These are phyloP conservation scores for Amphibalanus amphitrite DNA, from an alignment of 1,140 invertebrate genomes.

Conservation along the genomic window DNA sequence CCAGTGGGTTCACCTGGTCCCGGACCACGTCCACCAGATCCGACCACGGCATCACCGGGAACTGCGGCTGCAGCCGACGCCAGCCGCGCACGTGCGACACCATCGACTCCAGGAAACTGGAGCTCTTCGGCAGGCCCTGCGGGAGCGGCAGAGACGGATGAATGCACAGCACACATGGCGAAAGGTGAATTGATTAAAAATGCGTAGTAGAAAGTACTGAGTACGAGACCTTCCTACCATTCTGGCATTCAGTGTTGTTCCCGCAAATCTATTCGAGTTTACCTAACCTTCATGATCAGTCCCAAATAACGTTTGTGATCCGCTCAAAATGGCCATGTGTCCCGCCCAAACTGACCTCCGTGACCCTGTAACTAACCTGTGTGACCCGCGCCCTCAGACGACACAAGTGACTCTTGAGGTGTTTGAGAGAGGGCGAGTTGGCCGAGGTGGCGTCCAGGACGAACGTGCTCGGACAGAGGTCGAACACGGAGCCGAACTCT, in stretches of 20 bases:
- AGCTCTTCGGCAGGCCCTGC: slow-evolving; percentile 37
- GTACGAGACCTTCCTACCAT: too few species aligned
- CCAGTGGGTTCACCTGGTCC: slow-evolving; percentile 46
- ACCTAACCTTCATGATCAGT: too few species aligned
- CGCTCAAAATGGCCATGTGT: too few species aligned
- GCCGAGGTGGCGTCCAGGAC: slow-evolving; percentile 42
- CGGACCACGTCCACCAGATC: slow-evolving; percentile 42
- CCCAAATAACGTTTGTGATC: too few species aligned
- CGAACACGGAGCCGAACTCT: slow-evolving; percentile 35
- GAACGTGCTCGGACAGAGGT: slow-evolving; percentile 35
- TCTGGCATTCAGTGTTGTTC: too few species aligned
- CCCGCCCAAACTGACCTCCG: too few species aligned
- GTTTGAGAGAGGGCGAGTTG: slow-evolving; percentile 37
- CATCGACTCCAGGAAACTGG: slow-evolving; percentile 42
- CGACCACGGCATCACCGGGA: slow-evolving; percentile 48
- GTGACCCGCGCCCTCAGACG: slow-evolving; percentile 29
- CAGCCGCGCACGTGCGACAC: slow-evolving; percentile 35
- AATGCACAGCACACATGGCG: background rate
- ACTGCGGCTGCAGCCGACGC: slow-evolving; percentile 33
- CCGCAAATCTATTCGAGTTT: too few species aligned
- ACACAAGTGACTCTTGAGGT: slow-evolving; percentile 34
- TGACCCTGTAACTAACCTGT: slow-evolving; percentile 25
- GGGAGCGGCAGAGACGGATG: background rate
- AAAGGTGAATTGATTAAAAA: too few species aligned
- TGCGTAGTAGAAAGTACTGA: too few species aligned